Base-by-base conservation (phyloP, 2,888 invertebrate species). In the Sphaeridia pumilis region DNA sequence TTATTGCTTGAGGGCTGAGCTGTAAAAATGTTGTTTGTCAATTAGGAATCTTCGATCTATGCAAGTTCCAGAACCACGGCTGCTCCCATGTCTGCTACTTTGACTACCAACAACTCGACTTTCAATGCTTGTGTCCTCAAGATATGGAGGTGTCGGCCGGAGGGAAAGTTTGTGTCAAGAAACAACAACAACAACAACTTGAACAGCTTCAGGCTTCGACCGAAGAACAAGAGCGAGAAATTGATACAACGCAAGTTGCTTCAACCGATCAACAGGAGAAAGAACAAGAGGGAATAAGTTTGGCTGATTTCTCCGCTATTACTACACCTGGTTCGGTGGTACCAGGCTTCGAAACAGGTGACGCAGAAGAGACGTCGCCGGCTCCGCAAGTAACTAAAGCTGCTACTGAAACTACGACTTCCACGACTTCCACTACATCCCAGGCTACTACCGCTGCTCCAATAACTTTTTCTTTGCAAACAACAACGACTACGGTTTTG, bases 81-180 rank as follows among this genome's bases (percentile, higher is more conserved):
- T 87, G 86, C 67, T 77, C 82, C 59, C 74, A 82, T 60, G 73
- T 71, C 12, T 87, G 86, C 68, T 70, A 73, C 49, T 85, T 82
- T 66, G 78, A 83, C 68, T 79, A 80, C 65, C 70, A 72, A 24
- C 62, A 56, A 28, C 74, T 81, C 52, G 75, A 78, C 46, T 84
- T 85, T 67, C 70, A 70, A 27, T 87, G 86, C 67, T 73, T 70
- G 2, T 86, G 85, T 67, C 78, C 78, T 10, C 69, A 71, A 35
- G 77, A 76, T 27, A 66, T 78, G 73, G 64, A 72, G 47, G 67
- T 83, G 68, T 71, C 71, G 67, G 60, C 58, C 14, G 71, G 71
- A 63, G 71, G 69, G 17, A 76, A 74, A 66, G 72, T 66, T 26
- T 78, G 78, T 56, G 60, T 70, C 35, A 52, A 49, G 20, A 5